A percentile compares a stretch with the other conserved stretches of the same genome.
Conservation (phyloP, 2,888 invertebrate species). For the Notodonta dromedarius region DNA sequence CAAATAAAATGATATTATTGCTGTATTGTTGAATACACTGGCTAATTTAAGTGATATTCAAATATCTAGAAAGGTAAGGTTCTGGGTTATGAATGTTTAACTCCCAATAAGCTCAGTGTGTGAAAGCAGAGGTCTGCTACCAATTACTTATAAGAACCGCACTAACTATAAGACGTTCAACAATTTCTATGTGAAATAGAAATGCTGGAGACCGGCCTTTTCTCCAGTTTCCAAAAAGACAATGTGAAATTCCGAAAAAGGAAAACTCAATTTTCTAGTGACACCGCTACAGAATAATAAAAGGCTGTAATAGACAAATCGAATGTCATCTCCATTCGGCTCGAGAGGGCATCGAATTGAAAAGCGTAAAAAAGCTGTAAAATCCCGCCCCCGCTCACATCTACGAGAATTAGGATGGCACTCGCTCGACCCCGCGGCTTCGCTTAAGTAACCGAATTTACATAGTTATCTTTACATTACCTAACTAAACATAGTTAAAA, state of each 20-base stretch:
- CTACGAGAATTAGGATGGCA: conserved; percentile 1
- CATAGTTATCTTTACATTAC: too few species aligned
- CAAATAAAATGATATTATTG: too few species aligned
- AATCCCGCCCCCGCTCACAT: conserved; percentile 19
- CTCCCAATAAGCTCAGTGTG: too few species aligned
- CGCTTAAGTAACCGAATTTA: not conserved
- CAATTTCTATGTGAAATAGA: too few species aligned
- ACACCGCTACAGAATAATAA: conserved; percentile 6
- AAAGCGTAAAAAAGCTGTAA: conserved; percentile 34
- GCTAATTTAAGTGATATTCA: too few species aligned
- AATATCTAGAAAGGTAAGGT: too few species aligned
- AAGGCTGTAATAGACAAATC: conserved; percentile 6
- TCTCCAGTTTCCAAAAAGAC: not conserved
- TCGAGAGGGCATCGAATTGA: conserved; percentile 29
- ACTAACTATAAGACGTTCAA: too few species aligned
- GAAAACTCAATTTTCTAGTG: conserved; percentile 7
- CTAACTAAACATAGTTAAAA: too few species aligned
- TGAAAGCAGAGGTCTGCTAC: too few species aligned
- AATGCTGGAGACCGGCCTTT: not conserved
- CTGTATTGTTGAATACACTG: too few species aligned
- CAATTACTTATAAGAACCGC: too few species aligned
- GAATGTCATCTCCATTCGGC: conserved; percentile 13
- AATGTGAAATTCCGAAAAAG: not conserved
- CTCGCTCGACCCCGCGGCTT: not conserved
- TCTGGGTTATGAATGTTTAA: too few species aligned